Base-by-base conservation (phyloP, 2,888 invertebrate species). In the Bhutanitis thaidina region DNA sequence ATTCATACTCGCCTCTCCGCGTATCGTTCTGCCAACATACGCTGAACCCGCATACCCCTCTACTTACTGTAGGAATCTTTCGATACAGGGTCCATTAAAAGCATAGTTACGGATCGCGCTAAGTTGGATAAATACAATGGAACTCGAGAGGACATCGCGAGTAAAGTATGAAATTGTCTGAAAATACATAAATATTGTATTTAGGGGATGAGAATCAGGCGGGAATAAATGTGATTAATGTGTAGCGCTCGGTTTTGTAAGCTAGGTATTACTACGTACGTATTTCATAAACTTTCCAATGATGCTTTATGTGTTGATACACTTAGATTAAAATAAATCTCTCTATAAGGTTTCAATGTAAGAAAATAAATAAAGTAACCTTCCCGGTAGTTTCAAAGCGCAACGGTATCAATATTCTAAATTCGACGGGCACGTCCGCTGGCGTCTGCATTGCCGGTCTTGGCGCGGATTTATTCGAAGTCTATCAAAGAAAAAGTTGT, bases 131-230 rank as follows among this genome's bases (percentile, higher is more conserved):
- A 56, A 61, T 67, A 66, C 67, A 71, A 60, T 58, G 63, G 61
- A 71, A 70, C 72, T 78, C 71, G 67, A 67, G 74, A 78, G 82
- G 81, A 83, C 80, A 77, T 80, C 72, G 78, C 69, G 72, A 80
- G 75, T 74, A 82, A 77, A 83, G 80, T 86, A 85, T 80, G 81
- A 81, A 84, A 88, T 80, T 82, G 82, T 83, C 77, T 77, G 77
- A 79, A 82, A 85, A 85, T 86, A 86, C 82, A 88, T 88, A 87
- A 88, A 88, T 88, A 87, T 86, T 82, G 77, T 85, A 82, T 88
- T 86, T 84, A 80, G 80, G 81, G 71, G 71, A 71, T 65, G 58
- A 53, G 68, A 69, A 70, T 69, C 69, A 71, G 69, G 68, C 60
- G 65, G 64, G 66, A 65, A 67, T 69, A 67, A 62, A 66, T 58